Evolutionary conservation across 2,797 vertebrate species (phyloP).

Genomic region (Acridotheres tristis): DNA sequence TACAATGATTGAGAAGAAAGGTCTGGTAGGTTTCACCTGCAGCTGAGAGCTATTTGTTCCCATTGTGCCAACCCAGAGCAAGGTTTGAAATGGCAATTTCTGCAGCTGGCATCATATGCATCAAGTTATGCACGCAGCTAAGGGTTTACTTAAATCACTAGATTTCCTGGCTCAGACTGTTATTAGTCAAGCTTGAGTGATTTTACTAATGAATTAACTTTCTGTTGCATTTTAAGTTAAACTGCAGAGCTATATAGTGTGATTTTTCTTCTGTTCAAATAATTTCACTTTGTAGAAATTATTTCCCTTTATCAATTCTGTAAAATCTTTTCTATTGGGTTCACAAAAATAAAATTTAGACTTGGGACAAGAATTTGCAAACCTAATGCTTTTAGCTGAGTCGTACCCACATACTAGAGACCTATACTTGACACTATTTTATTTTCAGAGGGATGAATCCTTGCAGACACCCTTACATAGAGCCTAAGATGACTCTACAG

Average conservation of each 20-base stretch:
- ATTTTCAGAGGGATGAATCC: background rate
- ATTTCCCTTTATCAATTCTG: background rate
- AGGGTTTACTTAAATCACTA: constrained; percentile 4
- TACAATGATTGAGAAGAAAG: constrained; percentile 55
- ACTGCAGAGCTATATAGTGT: background rate
- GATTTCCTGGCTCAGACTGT: constrained; percentile 22
- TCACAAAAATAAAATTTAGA: background rate
- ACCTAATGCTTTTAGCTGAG: background rate
- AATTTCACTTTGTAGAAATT: background rate
- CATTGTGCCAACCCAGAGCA: constrained; percentile 23
- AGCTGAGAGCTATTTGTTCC: constrained; percentile 66
- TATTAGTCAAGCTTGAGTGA: constrained; percentile 32
- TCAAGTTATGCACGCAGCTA: background rate
- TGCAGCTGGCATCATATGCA: constrained; percentile 54
- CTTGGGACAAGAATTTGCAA: background rate
- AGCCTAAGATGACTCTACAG: background rate
- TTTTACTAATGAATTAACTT: constrained; percentile 32
- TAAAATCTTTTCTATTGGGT: background rate
- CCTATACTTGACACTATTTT: background rate
- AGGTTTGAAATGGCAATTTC: constrained; percentile 51
- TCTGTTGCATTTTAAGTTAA: constrained; percentile 1
- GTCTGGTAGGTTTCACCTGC: constrained; percentile 67
- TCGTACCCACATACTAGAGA: background rate
- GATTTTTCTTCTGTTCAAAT: background rate
- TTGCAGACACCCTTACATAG: background rate